Conservation (phyloP, 2,888 invertebrate species). For the Notocelia uddmanniana region DNA sequence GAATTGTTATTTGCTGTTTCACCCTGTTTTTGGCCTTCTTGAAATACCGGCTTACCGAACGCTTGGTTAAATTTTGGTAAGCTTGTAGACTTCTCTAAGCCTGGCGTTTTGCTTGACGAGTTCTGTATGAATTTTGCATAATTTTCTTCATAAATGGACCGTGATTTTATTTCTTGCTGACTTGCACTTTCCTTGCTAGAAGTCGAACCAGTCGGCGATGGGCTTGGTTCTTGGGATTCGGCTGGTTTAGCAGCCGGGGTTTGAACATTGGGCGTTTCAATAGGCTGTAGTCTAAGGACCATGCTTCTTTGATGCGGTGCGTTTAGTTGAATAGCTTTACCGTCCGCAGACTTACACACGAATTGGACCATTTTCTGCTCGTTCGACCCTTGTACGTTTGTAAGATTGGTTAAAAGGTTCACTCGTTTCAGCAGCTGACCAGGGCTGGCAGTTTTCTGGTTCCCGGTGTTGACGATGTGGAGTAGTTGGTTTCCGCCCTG, state of each 20-base stretch:
- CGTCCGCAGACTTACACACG: conserved; percentile 87
- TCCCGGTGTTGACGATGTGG: conserved; percentile 80
- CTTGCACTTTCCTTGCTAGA: conserved; percentile 59
- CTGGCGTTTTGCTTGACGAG: conserved; percentile 65
- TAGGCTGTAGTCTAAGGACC: conserved; percentile 79
- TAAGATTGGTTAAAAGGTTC: conserved; percentile 78
- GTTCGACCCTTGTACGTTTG: conserved; percentile 78
- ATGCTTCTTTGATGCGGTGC: conserved; percentile 83
- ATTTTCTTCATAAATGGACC: conserved; percentile 84
- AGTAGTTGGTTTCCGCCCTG: conserved; percentile 80
- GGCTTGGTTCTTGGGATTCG: conserved; percentile 66
- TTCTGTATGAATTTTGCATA: conserved; percentile 84
- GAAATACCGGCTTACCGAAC: conserved; percentile 90
- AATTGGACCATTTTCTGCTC: conserved; percentile 87
- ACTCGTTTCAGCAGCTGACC: conserved; percentile 80
- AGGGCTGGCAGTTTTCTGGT: conserved; percentile 69
- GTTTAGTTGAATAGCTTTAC: conserved; percentile 85
- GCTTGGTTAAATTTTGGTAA: conserved; percentile 93
- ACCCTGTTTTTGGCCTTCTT: conserved; percentile 72
- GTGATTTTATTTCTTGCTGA: conserved; percentile 80
- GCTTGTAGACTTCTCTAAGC: conserved; percentile 78
- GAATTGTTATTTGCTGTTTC: conserved; percentile 64
- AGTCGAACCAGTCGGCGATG: conserved; percentile 55
- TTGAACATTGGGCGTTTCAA: conserved; percentile 70
- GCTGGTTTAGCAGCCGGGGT: conserved; percentile 57